These are phyloP conservation scores for Mus minutoides DNA, from an alignment of 2,797 vertebrate species.

Conservation along the genomic window DNA sequence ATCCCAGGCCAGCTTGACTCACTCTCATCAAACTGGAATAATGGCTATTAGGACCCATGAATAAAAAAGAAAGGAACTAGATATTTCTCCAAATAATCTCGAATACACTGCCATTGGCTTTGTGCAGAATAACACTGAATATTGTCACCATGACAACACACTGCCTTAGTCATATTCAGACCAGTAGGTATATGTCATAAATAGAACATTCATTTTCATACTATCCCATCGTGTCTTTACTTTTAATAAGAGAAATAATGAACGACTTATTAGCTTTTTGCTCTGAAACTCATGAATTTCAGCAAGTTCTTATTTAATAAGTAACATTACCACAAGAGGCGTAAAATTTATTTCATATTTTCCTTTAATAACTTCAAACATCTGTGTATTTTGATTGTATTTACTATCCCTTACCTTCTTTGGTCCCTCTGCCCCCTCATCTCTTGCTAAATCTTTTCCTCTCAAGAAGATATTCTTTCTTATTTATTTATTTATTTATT, in stretches of 20 bases:
- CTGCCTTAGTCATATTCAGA: constrained; percentile 63
- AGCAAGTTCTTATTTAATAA: constrained; percentile 48
- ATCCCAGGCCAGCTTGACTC: not conserved
- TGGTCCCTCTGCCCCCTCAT: not conserved
- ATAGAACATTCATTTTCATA: constrained; percentile 60
- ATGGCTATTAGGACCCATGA: constrained; percentile 14
- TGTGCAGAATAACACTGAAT: constrained; percentile 65
- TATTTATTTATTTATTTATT: no score
- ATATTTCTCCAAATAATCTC: constrained; percentile 59
- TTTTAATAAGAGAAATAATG: constrained; percentile 48
- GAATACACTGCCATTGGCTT: constrained; percentile 41
- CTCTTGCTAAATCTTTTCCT: not conserved
- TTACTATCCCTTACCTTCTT: not conserved
- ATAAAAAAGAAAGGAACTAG: constrained; percentile 58
- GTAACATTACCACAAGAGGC: not conserved
- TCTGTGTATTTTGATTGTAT: not conserved
- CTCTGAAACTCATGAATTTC: constrained; percentile 20
- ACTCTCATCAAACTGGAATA: not conserved
- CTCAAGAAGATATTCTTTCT: not conserved
- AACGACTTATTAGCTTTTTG: constrained; percentile 23
- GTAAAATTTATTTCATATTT: constrained; percentile 5
- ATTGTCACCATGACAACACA: constrained; percentile 81
- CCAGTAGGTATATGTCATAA: constrained; percentile 59
- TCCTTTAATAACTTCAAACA: not conserved
- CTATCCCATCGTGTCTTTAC: not conserved